phyloP scores from a whole-genome alignment of 2,888 invertebrate species.

The Trichogramma evanescens region DNA sequence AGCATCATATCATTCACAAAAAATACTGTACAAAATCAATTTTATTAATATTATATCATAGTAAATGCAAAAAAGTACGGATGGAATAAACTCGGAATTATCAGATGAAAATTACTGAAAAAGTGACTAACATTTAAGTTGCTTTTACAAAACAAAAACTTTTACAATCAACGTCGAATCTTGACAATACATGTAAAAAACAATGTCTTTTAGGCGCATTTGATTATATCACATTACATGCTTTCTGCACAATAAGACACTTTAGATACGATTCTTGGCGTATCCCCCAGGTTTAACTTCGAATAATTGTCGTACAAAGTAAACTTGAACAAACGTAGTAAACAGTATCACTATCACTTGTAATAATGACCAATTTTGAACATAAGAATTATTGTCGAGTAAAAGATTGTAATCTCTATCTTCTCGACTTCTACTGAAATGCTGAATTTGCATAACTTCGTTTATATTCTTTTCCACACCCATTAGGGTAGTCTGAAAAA shows the following conservation, averaged over 20 bases:
- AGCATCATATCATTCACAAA: not conserved
- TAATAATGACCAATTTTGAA: slow-evolving; percentile 81
- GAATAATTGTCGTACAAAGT: slow-evolving; percentile 83
- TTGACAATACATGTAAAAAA: not conserved
- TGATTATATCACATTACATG: slow-evolving; percentile 7
- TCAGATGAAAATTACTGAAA: no score
- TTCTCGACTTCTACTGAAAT: slow-evolving; percentile 72
- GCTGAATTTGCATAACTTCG: slow-evolving; percentile 76
- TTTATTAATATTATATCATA: not conserved
- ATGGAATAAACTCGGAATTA: not conserved
- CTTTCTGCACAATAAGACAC: not conserved
- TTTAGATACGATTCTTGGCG: slow-evolving; percentile 39
- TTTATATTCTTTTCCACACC: slow-evolving; percentile 79
- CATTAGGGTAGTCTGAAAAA: slow-evolving; percentile 62
- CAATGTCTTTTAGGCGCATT: no score
- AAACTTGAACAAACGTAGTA: slow-evolving; percentile 75
- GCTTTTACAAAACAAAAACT: slow-evolving; percentile 13
- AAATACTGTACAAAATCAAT: not conserved
- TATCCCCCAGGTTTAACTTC: slow-evolving; percentile 61
- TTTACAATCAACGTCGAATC: slow-evolving; percentile 19
- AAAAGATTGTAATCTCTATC: slow-evolving; percentile 76
- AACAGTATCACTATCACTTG: slow-evolving; percentile 77
- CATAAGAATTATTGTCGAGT: slow-evolving; percentile 74
- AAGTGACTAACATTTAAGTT: no score
- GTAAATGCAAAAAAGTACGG: not conserved